These are phyloP conservation scores for Hyaena hyaena DNA, from an alignment of 2,113 vertebrate genomes.

Conservation along the genomic window DNA sequence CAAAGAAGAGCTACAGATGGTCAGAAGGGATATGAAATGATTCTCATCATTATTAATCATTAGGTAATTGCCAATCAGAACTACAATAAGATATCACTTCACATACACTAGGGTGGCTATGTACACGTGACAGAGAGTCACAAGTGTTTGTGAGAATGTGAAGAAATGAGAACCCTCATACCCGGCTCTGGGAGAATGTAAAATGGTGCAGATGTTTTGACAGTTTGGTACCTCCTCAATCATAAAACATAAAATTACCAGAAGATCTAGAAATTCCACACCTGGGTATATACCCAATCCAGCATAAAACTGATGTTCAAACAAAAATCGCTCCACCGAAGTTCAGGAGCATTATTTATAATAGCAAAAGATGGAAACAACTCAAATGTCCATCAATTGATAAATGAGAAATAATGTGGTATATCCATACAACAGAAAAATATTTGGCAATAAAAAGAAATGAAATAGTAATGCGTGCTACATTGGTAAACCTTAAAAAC, in stretches of 20 bases:
- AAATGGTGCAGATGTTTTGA: not conserved
- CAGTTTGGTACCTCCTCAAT: not conserved
- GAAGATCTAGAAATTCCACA: slow-evolving; percentile 18
- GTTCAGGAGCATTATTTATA: not conserved
- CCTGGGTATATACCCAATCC: not conserved
- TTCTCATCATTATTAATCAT: not conserved
- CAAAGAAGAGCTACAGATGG: not conserved
- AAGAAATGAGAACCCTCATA: not conserved
- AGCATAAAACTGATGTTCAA: not conserved
- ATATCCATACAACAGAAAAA: not conserved
- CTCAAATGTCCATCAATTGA: not conserved
- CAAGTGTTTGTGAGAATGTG: not conserved
- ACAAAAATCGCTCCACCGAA: slow-evolving; percentile 11
- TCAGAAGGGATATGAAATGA: not conserved
- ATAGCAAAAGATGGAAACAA: slow-evolving; percentile 18
- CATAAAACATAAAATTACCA: not conserved
- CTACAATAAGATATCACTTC: not conserved
- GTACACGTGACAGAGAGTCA: not conserved
- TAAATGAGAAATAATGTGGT: not conserved
- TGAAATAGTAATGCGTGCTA: not conserved
- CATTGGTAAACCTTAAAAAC: not conserved
- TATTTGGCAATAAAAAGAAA: not conserved
- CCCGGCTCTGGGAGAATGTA: not conserved
- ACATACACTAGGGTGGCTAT: not conserved
- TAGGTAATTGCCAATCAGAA: not conserved